Base-by-base conservation (phyloP, 2,113 vertebrate genomes). In the Sorex araneus region DNA sequence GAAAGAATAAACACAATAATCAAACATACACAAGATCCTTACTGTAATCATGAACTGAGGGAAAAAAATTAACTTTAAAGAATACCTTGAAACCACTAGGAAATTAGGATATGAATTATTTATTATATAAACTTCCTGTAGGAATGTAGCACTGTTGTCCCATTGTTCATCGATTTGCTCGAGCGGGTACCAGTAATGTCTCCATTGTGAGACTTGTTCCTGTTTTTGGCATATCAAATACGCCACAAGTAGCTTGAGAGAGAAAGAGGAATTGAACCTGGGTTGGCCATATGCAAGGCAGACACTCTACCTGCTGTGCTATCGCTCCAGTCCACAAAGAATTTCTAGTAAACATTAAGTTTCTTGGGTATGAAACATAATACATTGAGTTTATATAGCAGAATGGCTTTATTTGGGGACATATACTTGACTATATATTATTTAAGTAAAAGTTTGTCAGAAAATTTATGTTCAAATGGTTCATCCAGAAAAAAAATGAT, bases 111-210 rank as follows among this genome's bases (percentile, higher is more conserved):
- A 27, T 54, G 30, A 28, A 77, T 12, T 43, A 80, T 40, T 70
- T 25, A 34, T 45, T 40, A 83, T 63, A 60, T 83, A 81, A 91
- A 57, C 10, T 79, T 78, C 69, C 57, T n/a, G n/a, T n/a, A n/a
- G n/a, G n/a, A n/a, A n/a, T n/a, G n/a, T n/a, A n/a, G n/a, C n/a
- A n/a, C n/a, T n/a, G n/a, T n/a, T n/a, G n/a, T n/a, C n/a, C n/a
- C n/a, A n/a, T n/a, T n/a, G n/a, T n/a, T n/a, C n/a, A n/a, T n/a
- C n/a, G n/a, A n/a, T n/a, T n/a, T n/a, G n/a, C n/a, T n/a, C n/a
- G n/a, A n/a, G n/a, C n/a, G n/a, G n/a, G n/a, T n/a, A n/a, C n/a
- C n/a, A n/a, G n/a, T n/a, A n/a, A n/a, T n/a, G n/a, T n/a, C n/a
- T n/a, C n/a, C n/a, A n/a, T n/a, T n/a, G n/a, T n/a, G n/a, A n/a